Percentiles rank a stretch among this genome's conserved stretches.
Conservation (phyloP, 37 sponge, comb jelly and placozoan genomes). For the Axinella damicornis region DNA sequence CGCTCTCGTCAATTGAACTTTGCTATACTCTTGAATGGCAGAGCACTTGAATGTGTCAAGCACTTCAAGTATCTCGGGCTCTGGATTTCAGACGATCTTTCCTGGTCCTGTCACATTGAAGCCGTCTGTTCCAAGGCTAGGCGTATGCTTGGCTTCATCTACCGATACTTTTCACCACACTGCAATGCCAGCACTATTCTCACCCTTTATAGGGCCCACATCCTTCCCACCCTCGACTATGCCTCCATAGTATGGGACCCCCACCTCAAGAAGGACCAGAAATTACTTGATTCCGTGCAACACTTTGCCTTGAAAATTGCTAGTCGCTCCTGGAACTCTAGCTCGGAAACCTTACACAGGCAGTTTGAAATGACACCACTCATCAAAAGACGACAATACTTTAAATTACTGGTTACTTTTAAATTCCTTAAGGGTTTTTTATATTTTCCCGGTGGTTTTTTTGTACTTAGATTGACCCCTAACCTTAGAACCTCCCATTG, state of each 20-base stretch:
- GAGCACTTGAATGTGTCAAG: background rate
- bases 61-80: slow-evolving; percentile 3
- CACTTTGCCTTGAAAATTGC: too few species aligned
- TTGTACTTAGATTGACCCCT: too few species aligned
- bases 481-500: too few species aligned
- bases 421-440: too few species aligned
- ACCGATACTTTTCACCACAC: background rate
- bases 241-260: background rate
- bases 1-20: background rate
- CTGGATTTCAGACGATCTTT: background rate
- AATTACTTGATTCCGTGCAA: too few species aligned
- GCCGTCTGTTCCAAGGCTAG: background rate
- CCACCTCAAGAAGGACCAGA: background rate
- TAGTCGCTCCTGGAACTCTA: too few species aligned
- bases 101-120: slow-evolving; percentile 2
- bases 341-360: too few species aligned
- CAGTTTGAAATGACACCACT: too few species aligned
- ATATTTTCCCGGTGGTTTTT: too few species aligned
- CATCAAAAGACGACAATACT: too few species aligned
- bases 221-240: background rate
- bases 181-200: background rate
- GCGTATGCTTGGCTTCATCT: background rate
- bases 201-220: background rate
- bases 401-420: too few species aligned
- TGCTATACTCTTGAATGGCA: background rate